phyloP scores from a whole-genome alignment of 2,797 vertebrate genomes.

The Tapirus indicus region DNA sequence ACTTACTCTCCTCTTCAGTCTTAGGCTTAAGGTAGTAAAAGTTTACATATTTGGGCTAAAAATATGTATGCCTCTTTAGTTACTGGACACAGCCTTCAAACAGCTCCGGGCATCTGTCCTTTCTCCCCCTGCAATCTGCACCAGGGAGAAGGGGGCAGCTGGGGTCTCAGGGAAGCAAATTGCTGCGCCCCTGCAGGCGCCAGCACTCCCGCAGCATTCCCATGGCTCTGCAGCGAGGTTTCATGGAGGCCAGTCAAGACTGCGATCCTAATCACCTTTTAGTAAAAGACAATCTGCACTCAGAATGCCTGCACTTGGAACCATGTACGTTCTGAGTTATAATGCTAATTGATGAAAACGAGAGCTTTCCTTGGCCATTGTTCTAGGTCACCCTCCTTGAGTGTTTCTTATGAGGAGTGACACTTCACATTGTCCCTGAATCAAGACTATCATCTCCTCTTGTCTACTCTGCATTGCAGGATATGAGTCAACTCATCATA shows the following conservation, averaged over 20 bases:
- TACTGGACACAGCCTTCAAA: constrained; percentile 46
- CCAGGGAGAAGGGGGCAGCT: background rate
- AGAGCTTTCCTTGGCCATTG: background rate
- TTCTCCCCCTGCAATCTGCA: background rate
- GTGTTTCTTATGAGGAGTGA: background rate
- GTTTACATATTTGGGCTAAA: constrained; percentile 63
- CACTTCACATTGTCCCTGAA: background rate
- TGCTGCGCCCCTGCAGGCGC: background rate
- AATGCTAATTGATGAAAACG: background rate
- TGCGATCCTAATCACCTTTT: background rate
- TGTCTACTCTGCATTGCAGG: background rate
- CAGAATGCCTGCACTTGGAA: background rate
- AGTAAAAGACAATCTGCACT: background rate
- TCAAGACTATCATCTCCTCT: background rate
- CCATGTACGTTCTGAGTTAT: background rate
- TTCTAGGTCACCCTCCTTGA: background rate
- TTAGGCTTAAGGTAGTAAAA: constrained; percentile 35
- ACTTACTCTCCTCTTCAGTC: background rate
- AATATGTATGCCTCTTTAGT: constrained; percentile 42
- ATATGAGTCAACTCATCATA: no score
- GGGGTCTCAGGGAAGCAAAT: background rate
- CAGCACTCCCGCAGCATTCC: background rate
- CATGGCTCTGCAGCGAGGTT: background rate
- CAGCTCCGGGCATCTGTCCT: constrained; percentile 18
- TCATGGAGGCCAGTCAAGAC: background rate